Conservation (phyloP, 2,113 vertebrate genomes). For the Anhinga rufa region DNA sequence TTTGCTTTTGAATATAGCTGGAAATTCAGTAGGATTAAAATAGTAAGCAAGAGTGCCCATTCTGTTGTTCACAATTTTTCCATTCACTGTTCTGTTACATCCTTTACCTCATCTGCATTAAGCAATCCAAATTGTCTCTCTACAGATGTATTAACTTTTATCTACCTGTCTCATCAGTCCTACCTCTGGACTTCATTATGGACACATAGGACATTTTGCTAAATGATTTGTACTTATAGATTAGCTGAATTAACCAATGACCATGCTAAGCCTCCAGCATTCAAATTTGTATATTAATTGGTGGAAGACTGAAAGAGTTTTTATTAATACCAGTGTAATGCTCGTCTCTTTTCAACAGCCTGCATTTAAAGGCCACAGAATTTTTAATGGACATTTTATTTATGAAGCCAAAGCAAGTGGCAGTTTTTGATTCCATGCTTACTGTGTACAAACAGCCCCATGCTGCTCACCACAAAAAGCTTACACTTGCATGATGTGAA, state of each 20-base stretch:
- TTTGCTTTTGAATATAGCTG: neutral
- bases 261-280: neutral
- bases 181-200: neutral
- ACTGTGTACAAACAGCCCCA: rapidly evolving
- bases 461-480: neutral
- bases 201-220: neutral
- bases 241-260: neutral
- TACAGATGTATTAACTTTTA: neutral
- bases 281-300: neutral
- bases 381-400: neutral
- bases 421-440: neutral
- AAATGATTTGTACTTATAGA: neutral
- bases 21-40: neutral
- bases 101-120: neutral
- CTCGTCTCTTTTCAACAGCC: neutral
- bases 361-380: neutral
- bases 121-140: neutral
- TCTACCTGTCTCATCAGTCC: neutral
- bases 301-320: neutral
- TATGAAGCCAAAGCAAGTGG: neutral
- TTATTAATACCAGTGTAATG: neutral
- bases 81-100: neutral
- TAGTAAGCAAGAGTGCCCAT: neutral
- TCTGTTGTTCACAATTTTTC: neutral
- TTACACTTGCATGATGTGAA: neutral